Evolutionary conservation across 2,888 invertebrate genomes (phyloP), one percentile per base, ranked within the genome.

Genomic region (Pachymerium ferrugineum): DNA sequence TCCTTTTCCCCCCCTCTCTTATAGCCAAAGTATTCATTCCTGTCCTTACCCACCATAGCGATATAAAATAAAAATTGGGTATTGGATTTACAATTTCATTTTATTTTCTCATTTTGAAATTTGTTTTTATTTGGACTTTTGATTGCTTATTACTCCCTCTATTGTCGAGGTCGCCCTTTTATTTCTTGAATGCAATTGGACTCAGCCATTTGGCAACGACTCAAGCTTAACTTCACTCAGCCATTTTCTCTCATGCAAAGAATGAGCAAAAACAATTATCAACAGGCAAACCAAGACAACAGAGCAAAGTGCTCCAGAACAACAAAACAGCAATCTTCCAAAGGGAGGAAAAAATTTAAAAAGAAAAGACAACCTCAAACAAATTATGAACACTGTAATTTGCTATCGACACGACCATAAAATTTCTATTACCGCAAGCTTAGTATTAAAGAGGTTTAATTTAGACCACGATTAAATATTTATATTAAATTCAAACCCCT

Each of bases 221-320:
- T 62, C 62, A 62, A 62, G 62, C 62, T 62, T 62, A 62, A 28
- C 62, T 62, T n/a, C 10, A 62, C 62, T 62, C 62, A 25, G 62
- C 62, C 62, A 62, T 62, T 62, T 62, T 62, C 62, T 22, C 62
- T 62, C 62, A 62, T 62, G 62, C 62, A 62, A 62, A 62, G 62
- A 62, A 62, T 62, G 62, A 62, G 62, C 62, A 62, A 62, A 62
- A 62, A 62, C 62, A 62, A 62, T 62, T 62, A 62, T 62, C 62
- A 62, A 28, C 62, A 62, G 12, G 62, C 62, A 25, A 62, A 62
- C 62, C 62, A 28, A 62, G 25, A 4, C 25, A 62, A 62, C 62
- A 62, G 25, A 12, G 28, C 25, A 62, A 62, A 62, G 28, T 8
- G 62, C 62, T 62, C 28, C 28, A 25, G 28, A 62, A 62, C 28